Conservation (phyloP, 2,113 vertebrate genomes). For the Thinocorus orbignyianus region DNA sequence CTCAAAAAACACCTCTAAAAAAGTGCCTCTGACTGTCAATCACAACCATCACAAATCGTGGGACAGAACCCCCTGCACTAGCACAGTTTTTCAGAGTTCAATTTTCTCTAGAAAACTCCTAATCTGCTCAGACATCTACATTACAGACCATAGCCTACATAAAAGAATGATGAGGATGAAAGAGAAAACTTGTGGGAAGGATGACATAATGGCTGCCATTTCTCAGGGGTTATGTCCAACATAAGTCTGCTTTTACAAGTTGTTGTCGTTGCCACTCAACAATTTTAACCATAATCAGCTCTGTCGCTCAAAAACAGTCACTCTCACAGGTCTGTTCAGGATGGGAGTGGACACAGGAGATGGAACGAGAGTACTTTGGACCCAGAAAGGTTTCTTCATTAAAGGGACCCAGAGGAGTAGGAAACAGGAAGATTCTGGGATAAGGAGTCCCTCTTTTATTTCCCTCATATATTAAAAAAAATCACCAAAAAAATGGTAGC, state of each 20-base stretch:
- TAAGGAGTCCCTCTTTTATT: not conserved
- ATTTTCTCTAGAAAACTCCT: not conserved
- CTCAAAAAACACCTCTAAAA: not conserved
- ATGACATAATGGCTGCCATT: not conserved
- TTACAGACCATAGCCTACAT: not conserved
- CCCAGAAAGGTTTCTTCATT: not conserved
- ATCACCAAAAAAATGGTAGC: not conserved
- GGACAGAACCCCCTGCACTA: not conserved
- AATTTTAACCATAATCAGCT: not conserved
- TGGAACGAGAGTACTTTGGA: not conserved
- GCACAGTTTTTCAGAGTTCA: not conserved
- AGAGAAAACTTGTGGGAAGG: not conserved
- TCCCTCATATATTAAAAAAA: not conserved
- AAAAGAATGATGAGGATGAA: not conserved
- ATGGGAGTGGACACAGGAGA: not conserved
- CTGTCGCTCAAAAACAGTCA: not conserved
- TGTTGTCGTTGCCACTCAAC: not conserved
- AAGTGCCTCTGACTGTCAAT: not conserved
- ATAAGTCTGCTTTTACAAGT: not conserved
- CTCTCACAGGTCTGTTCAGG: not conserved
- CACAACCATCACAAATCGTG: not conserved
- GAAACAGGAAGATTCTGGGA: not conserved
- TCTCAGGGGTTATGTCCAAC: not conserved
- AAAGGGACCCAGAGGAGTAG: not conserved
- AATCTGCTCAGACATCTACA: not conserved